Evolutionary conservation across 2,888 invertebrate genomes (phyloP), one percentile per base, ranked within the genome.

Genomic region (Nebria brevicollis): DNA sequence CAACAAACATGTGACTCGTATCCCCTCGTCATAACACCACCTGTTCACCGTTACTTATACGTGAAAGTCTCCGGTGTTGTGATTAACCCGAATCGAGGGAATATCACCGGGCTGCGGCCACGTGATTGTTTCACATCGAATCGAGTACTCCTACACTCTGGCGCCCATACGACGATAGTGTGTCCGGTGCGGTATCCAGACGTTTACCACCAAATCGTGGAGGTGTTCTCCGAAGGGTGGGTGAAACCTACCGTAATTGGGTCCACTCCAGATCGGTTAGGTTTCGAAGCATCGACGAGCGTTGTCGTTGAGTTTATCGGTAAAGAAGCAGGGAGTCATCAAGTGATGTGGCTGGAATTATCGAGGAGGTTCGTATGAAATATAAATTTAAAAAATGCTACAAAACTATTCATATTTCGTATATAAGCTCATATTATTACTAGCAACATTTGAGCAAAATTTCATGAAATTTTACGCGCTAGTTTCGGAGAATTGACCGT

Each of bases 171-270:
- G 79, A 91, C 90, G n/a, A 88, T 92, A 15, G 90, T 93, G 4
- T 94, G 94, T 85, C 93, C 93, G 0, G 42, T 54, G 0, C 43
- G 54, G 7, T 75, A 81, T 5, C 76, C 75, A 10, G 77, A 72
- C 1, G 87, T 89, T 68, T 91, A 91, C 72, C 88, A 89, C 72
- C 91, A 92, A 83, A 90, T 93, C 83, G 95, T 95, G 25, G 95
- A 95, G 89, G 93, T 96, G 75, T 96, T 96, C 88, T 96, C 96
- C 73, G 94, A 95, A 85, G 96, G 96, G 64, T 96, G 96, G 96
- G 87, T 77, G 86, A 87, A 82, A 87, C 90, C 86, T 83, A 84
- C 15, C 11, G 72, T 76, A 84, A 86, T 76, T 6, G 81, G 84
- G 83, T 66, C 85, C 86, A 77, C 82, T 7, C 15, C 65, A 0